Conservation (phyloP, 2,113 vertebrate species). For the Barbus barbus region DNA sequence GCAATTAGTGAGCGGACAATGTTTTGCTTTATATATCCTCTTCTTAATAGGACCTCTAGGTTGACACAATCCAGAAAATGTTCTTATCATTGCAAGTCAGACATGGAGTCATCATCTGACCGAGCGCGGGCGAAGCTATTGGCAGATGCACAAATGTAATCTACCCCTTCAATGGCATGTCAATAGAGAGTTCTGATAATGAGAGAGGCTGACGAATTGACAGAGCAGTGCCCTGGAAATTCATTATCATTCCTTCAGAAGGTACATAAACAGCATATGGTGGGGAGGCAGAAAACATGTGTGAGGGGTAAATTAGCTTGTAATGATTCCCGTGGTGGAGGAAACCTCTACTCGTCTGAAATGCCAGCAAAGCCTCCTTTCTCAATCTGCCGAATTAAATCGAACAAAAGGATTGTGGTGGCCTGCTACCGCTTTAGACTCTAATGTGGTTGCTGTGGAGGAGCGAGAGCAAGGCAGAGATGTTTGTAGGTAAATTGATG, state of each 20-base stretch:
- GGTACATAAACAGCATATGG: conserved; percentile 45
- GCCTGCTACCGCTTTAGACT: conserved; percentile 25
- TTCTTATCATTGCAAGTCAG: not conserved
- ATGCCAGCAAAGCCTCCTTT: conserved; percentile 42
- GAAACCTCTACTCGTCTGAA: conserved; percentile 41
- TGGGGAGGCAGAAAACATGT: conserved; percentile 44
- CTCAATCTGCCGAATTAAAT: conserved; percentile 50
- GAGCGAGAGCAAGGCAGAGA: conserved; percentile 7
- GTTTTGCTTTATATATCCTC: no score
- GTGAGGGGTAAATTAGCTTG: conserved; percentile 51
- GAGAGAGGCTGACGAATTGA: conserved; percentile 19
- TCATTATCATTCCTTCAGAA: conserved; percentile 29
- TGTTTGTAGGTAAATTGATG: conserved; percentile 37
- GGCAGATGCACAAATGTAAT: conserved; percentile 27
- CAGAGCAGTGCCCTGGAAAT: conserved; percentile 18
- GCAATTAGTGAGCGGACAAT: not conserved
- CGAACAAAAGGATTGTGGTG: conserved; percentile 44
- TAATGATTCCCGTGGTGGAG: conserved; percentile 50
- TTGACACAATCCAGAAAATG: not conserved
- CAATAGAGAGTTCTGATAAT: conserved; percentile 26
- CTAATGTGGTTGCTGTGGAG: not conserved
- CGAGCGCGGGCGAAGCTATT: not conserved
- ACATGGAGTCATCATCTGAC: not conserved
- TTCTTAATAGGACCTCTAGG: not conserved
- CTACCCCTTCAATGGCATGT: not conserved